Percentiles rank a stretch among this genome's conserved stretches.
Evolutionary conservation across 92 coral and sea anemone genomes (phyloP).

Genomic region (Phymanthus crucifer): DNA sequence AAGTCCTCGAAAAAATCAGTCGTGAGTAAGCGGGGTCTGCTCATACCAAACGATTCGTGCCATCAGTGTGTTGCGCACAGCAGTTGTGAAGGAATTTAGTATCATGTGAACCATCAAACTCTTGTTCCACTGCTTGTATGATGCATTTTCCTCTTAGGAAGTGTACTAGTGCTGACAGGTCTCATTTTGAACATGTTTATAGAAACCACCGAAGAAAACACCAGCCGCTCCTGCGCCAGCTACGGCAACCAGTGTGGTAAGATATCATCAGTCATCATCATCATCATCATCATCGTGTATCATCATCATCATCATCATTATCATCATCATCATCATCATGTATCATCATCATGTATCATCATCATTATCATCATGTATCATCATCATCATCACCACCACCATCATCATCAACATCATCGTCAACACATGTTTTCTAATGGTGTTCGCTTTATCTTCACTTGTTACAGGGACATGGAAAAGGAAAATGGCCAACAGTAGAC

Average conservation of each 20-base stretch:
- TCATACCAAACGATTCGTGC: no score
- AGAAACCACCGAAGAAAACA: conserved; percentile 1
- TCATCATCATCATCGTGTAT: background rate
- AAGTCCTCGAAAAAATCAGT: no score
- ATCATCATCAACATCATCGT: background rate
- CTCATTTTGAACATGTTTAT: no score
- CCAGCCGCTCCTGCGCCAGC: background rate
- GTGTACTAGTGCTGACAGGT: no score
- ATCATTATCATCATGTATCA: background rate
- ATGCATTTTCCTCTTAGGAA: no score
- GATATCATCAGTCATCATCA: background rate
- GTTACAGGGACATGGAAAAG: background rate
- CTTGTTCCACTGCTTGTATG: no score
- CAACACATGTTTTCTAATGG: no score
- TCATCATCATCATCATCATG: background rate
- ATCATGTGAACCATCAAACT: no score
- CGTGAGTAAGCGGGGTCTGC: no score
- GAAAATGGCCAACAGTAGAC: conserved; percentile 6
- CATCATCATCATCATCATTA: background rate
- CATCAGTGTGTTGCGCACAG: no score
- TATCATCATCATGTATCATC: background rate
- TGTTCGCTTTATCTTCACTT: no score
- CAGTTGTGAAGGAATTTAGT: no score
- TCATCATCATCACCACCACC: background rate
- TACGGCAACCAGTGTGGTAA: background rate